A percentile compares a stretch with the other conserved stretches of the same genome.
Conservation (phyloP, 2,888 invertebrate genomes). For the Drosophila lutescens region DNA sequence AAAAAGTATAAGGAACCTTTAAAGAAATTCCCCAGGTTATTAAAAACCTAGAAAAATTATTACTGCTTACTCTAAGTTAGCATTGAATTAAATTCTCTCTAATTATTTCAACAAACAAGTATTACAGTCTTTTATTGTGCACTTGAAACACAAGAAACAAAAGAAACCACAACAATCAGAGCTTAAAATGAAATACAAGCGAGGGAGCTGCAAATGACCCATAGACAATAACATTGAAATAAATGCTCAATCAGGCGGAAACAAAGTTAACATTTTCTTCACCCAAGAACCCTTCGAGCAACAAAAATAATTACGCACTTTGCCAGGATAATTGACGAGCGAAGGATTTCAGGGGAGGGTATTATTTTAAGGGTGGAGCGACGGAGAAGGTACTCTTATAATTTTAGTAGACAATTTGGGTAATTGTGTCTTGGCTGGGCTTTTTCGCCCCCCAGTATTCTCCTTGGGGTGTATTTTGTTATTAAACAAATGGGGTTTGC, state of each 20-base stretch:
- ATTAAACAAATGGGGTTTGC: conserved; percentile 3
- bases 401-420: conserved; percentile 64
- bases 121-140: background rate
- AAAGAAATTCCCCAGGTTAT: too few species aligned
- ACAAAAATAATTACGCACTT: conserved; percentile 42
- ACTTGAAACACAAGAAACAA: conserved; percentile 1
- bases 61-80: background rate
- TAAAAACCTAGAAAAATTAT: too few species aligned
- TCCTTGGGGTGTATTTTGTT: conserved; percentile 3
- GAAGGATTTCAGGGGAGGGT: background rate
- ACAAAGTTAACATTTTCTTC: conserved; percentile 69
- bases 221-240: conserved; percentile 63
- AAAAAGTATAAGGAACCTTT: too few species aligned
- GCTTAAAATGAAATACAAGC: conserved; percentile 12
- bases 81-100: background rate
- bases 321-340: conserved; percentile 11
- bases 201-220: conserved; percentile 20
- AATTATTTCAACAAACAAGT: background rate
- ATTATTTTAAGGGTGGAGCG: conserved; percentile 3
- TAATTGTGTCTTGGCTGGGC: conserved; percentile 54
- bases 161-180: conserved; percentile 48
- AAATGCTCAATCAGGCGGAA: conserved; percentile 73
- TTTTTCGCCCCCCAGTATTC: background rate
- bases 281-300: conserved; percentile 42
- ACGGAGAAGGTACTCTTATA: conserved; percentile 37